Percentiles rank a stretch among this genome's conserved stretches.
These are phyloP conservation scores for Pygocentrus nattereri DNA, from an alignment of 2,797 vertebrate species.

Conservation along the genomic window DNA sequence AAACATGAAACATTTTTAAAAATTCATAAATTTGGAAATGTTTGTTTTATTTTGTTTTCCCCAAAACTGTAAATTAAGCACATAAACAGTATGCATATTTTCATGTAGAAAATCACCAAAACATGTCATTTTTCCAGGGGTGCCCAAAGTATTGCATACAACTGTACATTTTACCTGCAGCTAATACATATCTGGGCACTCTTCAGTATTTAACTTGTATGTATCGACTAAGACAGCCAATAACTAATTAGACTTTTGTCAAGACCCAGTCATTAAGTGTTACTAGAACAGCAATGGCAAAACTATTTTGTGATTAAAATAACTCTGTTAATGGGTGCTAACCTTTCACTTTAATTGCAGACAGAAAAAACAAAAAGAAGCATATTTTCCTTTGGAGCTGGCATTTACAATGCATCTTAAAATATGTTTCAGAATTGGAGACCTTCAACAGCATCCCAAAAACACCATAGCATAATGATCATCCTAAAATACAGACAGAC, in stretches of 20 bases:
- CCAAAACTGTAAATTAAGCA: no score
- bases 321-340: background rate
- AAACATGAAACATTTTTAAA: no score
- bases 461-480: background rate
- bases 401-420: background rate
- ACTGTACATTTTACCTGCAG: no score
- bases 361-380: background rate
- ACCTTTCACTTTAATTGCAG: background rate
- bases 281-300: background rate
- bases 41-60: no score
- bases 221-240: background rate
- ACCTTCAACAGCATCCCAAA: background rate
- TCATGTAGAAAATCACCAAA: no score
- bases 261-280: constrained; percentile 2
- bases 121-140: no score
- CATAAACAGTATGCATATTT: no score
- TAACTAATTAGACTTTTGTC: background rate
- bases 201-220: background rate
- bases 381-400: background rate
- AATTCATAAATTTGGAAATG: no score
- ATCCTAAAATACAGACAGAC: constrained; percentile 1
- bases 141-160: no score
- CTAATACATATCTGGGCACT: background rate
- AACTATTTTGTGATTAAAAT: background rate
- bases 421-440: constrained; percentile 8